Evolutionary conservation across 1,140 invertebrate genomes (phyloP), one percentile per base, ranked within the genome.

Genomic region (Ips typographus): DNA sequence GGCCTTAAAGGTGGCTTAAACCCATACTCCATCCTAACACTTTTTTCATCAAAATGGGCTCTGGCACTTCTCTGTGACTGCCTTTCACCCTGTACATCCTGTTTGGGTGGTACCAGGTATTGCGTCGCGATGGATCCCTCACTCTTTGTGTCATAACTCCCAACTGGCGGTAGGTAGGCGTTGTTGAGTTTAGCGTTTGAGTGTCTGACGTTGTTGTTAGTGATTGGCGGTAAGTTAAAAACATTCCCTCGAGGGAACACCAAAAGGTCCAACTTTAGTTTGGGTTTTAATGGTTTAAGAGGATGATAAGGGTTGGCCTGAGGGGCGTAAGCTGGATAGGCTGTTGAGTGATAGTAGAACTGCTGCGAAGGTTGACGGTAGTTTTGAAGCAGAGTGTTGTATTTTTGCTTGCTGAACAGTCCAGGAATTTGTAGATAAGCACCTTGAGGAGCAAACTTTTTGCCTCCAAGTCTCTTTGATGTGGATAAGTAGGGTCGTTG

Each of bases 1-100:
- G 91, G 91, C 60, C 91, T 85, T 73, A 93, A 78, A 0, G 91
- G 91, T 5, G 91, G 91, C 73, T 91, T 91, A 69, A 93, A 93
- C 0, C 90, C 91, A 74, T 93, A 93, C 70, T 93, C 91, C 74
- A 92, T 85, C 70, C 88, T 88, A 0, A 91, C 82, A 68, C 87
- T 89, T 70, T 85, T 71, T n/a, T 75, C 74, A 53, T 74, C 70
- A 47, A 78, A 77, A 59, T 72, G 71, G 2, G 73, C 68, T 44
- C 74, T 73, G 3, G 76, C 75, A 40, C 51, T 65, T 56, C 77
- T 68, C 2, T 79, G 40, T 1, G 40, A 52, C 43, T 36, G 4
- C 41, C 5, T n/a, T 1, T 43, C 47, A 38, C 4, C 5, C n/a
- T 22, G 6, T 5, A 40, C 1, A 7, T 6, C n/a, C 6, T 36